A percentile compares a stretch with the other conserved stretches of the same genome.
These are phyloP conservation scores for Circaetus cinerascens DNA, from an alignment of 2,113 vertebrate genomes.

Conservation along the genomic window DNA sequence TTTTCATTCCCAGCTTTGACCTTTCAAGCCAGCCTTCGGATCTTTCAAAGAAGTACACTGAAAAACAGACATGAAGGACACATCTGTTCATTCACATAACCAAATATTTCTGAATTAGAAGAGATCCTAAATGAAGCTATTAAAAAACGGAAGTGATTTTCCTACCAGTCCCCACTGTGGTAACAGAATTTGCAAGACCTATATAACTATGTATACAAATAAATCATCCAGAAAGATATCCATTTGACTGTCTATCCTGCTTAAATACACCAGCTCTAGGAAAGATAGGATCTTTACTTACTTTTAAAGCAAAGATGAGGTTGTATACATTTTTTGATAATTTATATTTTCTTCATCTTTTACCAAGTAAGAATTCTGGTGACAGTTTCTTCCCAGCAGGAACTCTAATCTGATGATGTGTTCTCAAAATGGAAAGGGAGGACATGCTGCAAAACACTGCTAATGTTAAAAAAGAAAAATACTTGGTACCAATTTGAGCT, in stretches of 20 bases:
- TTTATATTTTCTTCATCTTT: neutral
- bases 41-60: neutral
- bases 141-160: neutral
- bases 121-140: neutral
- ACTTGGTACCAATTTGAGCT: neutral
- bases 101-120: neutral
- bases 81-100: neutral
- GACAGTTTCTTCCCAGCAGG: neutral
- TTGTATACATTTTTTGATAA: neutral
- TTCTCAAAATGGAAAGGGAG: neutral
- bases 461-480: constrained; percentile 16
- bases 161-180: rapidly evolving
- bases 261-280: neutral
- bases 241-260: neutral
- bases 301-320: neutral
- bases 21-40: neutral
- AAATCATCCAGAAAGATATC: neutral
- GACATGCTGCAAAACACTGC: neutral
- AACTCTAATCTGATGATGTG: neutral
- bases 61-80: neutral
- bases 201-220: neutral
- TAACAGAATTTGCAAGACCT: neutral
- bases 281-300: neutral
- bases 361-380: neutral
- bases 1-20: neutral